phyloP scores from a whole-genome alignment of 2,888 invertebrate species.

The Volucella bombylans region DNA sequence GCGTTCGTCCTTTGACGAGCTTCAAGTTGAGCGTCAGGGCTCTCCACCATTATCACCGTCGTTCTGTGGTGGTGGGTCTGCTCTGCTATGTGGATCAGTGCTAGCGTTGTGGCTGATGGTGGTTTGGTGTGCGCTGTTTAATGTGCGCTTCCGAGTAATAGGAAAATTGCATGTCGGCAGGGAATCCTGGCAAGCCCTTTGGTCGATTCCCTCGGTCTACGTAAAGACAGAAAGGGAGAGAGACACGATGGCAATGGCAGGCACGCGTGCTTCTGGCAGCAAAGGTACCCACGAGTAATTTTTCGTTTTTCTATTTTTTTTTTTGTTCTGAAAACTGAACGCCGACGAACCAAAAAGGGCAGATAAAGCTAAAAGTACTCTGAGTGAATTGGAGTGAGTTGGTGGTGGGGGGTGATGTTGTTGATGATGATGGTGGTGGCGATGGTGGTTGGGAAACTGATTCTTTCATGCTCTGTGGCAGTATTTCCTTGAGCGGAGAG shows the following conservation, averaged over 20 bases:
- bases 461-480: slow-evolving; percentile 61
- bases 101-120: no score
- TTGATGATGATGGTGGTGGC: not conserved
- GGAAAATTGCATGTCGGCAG: slow-evolving; percentile 69
- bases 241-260: slow-evolving; percentile 1
- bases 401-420: not conserved
- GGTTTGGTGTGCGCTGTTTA: slow-evolving; percentile 51
- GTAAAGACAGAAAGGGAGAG: not conserved
- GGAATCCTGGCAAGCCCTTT: slow-evolving; percentile 43
- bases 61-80: slow-evolving; percentile 37
- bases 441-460: slow-evolving; percentile 7
- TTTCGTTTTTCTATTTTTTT: not conserved
- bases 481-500: slow-evolving; percentile 45
- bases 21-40: slow-evolving; percentile 16
- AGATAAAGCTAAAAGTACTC: slow-evolving; percentile 49
- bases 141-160: slow-evolving; percentile 71
- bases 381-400: not conserved
- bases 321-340: slow-evolving; percentile 22
- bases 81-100: slow-evolving; percentile 18
- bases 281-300: not conserved
- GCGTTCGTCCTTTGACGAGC: slow-evolving; percentile 57
- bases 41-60: slow-evolving; percentile 44
- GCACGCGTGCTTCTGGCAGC: slow-evolving; percentile 42
- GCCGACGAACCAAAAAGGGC: slow-evolving; percentile 56
- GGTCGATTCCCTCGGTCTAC: slow-evolving; percentile 3